A percentile compares a stretch with the other conserved stretches of the same genome.
Conservation (phyloP, 2,113 vertebrate genomes). For the Platysternon megacephalum region DNA sequence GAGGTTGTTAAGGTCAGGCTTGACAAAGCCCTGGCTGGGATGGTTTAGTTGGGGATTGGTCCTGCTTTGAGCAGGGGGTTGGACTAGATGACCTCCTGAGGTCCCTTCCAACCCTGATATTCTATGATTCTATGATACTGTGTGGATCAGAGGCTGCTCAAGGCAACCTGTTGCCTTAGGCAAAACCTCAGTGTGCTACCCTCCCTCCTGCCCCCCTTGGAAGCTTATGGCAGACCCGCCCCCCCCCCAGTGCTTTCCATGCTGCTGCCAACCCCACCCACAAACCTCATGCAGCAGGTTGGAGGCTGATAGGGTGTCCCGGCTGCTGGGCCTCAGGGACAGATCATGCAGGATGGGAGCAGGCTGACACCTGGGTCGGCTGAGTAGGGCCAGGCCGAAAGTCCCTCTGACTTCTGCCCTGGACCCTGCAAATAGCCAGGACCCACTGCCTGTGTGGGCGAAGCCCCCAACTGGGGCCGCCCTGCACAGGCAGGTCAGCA, state of each 20-base stretch:
- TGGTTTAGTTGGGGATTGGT: too few species aligned
- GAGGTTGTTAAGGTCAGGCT: too few species aligned
- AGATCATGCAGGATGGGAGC: background rate
- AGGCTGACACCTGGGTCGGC: too few species aligned
- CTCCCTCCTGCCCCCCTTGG: background rate
- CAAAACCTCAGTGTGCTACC: background rate
- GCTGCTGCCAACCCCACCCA: too few species aligned
- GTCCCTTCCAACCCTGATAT: too few species aligned
- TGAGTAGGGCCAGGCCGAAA: background rate
- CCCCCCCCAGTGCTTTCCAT: background rate
- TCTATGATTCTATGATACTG: too few species aligned
- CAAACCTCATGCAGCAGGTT: background rate
- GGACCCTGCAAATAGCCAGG: background rate
- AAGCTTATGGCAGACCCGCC: background rate
- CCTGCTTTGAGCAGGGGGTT: too few species aligned
- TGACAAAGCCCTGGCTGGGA: too few species aligned
- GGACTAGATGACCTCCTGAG: too few species aligned
- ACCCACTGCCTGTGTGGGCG: background rate
- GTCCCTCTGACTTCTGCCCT: background rate
- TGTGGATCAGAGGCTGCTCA: background rate
- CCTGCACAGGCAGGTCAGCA: background rate
- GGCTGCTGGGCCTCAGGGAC: background rate
- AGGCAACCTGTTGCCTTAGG: background rate
- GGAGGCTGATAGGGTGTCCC: too few species aligned
- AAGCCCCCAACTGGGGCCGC: too few species aligned